Evolutionary conservation across 2,113 vertebrate genomes (phyloP).

Genomic region (Sturnira hondurensis): DNA sequence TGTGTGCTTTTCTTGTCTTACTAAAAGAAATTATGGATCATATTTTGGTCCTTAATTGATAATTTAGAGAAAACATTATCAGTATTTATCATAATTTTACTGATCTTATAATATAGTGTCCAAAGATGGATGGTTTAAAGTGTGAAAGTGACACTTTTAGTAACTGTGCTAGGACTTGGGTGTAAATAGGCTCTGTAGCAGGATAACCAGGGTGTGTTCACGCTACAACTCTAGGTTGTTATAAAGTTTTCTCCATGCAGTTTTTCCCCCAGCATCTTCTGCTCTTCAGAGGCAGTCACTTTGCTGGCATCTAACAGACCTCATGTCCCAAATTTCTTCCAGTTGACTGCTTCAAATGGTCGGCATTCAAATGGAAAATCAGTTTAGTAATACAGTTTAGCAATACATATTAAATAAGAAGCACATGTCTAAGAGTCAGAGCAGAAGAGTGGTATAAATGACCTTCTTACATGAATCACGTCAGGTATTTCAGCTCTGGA

Average conservation of each 20-base stretch:
- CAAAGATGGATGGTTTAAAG: neutral
- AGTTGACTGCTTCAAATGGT: neutral
- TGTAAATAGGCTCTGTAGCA: no score
- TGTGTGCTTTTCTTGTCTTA: neutral
- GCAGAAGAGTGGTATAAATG: neutral
- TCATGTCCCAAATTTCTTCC: neutral
- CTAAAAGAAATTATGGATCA: neutral
- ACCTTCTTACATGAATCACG: neutral
- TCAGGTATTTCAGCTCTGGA: neutral
- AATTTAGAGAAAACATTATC: neutral
- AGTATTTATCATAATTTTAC: neutral
- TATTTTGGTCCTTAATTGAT: neutral
- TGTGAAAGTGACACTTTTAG: neutral
- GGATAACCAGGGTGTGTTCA: rapidly evolving
- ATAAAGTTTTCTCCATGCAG: rapidly evolving
- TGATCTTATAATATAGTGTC: neutral
- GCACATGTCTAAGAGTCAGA: neutral
- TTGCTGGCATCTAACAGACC: neutral
- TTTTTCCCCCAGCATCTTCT: neutral
- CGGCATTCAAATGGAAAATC: neutral
- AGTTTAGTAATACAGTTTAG: neutral
- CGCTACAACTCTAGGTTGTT: neutral
- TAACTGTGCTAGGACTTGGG: neutral
- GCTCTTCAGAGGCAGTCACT: neutral
- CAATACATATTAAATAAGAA: neutral